Percentiles rank a stretch among this genome's conserved stretches.
Conservation (phyloP, 2,888 invertebrate species). For the Stomorhina lunata region DNA sequence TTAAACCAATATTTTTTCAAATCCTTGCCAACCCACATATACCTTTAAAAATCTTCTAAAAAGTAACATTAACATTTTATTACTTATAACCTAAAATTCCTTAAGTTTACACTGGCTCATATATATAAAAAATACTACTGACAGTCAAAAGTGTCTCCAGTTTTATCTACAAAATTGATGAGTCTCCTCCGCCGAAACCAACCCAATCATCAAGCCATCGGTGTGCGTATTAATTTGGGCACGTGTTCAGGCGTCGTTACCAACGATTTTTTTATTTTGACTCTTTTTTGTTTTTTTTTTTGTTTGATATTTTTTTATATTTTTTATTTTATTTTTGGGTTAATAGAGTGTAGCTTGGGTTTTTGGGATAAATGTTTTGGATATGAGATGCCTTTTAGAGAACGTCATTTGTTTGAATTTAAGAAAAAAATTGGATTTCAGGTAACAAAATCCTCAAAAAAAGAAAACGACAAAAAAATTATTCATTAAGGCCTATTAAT, state of each 20-base stretch:
- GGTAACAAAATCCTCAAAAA: slow-evolving; percentile 45
- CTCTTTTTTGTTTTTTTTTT: slow-evolving; percentile 43
- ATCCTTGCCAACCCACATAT: slow-evolving; percentile 20
- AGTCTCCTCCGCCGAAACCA: slow-evolving; percentile 59
- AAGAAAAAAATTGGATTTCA: slow-evolving; percentile 9
- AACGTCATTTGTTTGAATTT: slow-evolving; percentile 41
- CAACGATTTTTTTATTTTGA: slow-evolving; percentile 13
- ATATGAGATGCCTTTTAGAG: slow-evolving; percentile 45
- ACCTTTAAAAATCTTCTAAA: no score
- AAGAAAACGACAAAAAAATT: neutral
- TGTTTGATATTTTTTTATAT: slow-evolving; percentile 22
- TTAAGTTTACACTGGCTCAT: slow-evolving; percentile 22
- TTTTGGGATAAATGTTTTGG: no score
- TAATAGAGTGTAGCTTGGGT: slow-evolving; percentile 34
- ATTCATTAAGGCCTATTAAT: slow-evolving; percentile 42
- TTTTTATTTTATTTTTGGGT: slow-evolving; percentile 48
- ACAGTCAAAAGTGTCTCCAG: slow-evolving; percentile 65
- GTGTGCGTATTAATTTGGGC: slow-evolving; percentile 60
- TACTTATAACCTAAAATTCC: slow-evolving; percentile 44
- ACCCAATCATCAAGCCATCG: slow-evolving; percentile 23
- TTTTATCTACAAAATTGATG: slow-evolving; percentile 71
- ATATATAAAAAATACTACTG: slow-evolving; percentile 57
- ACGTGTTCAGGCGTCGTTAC: slow-evolving; percentile 62
- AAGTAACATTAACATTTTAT: slow-evolving; percentile 3
- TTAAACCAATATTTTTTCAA: slow-evolving; percentile 24